phyloP scores from a whole-genome alignment of 1,140 invertebrate genomes.

The Pseudomyrmex dendroicus region DNA sequence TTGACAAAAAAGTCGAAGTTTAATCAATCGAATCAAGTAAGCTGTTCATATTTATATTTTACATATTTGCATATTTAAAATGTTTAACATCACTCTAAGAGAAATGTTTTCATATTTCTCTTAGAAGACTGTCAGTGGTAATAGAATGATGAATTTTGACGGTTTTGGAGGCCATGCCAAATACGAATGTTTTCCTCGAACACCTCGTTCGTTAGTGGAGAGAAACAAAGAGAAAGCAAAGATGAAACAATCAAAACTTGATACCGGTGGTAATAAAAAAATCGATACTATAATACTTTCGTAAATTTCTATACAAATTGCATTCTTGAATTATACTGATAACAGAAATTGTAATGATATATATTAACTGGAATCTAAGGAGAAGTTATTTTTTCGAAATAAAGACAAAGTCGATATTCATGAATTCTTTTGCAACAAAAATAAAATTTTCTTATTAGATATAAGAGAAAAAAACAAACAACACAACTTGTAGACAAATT shows the following conservation, averaged over 20 bases:
- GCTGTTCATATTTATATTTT: background rate
- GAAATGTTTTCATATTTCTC: background rate
- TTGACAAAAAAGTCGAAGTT: slow-evolving; percentile 63
- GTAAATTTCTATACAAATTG: background rate
- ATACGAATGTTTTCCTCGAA: slow-evolving; percentile 76
- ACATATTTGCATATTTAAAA: background rate
- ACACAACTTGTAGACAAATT: no score
- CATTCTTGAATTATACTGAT: background rate
- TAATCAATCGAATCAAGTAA: background rate
- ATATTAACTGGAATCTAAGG: no score
- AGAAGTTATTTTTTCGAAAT: no score
- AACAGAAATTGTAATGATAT: background rate
- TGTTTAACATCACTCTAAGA: background rate
- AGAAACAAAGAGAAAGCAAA: slow-evolving; percentile 58
- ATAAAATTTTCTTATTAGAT: no score
- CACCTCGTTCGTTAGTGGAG: slow-evolving; percentile 7
- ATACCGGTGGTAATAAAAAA: slow-evolving; percentile 54
- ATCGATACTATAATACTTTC: slow-evolving; percentile 35
- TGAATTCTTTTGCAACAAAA: no score
- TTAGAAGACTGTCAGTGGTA: background rate
- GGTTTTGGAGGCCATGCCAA: slow-evolving; percentile 81
- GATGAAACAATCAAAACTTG: slow-evolving; percentile 62
- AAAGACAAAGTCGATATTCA: no score
- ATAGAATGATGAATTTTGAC: slow-evolving; percentile 69
- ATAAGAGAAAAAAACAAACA: no score